These are phyloP conservation scores for Dromaius novaehollandiae DNA, from an alignment of 2,113 vertebrate genomes.

Conservation along the genomic window DNA sequence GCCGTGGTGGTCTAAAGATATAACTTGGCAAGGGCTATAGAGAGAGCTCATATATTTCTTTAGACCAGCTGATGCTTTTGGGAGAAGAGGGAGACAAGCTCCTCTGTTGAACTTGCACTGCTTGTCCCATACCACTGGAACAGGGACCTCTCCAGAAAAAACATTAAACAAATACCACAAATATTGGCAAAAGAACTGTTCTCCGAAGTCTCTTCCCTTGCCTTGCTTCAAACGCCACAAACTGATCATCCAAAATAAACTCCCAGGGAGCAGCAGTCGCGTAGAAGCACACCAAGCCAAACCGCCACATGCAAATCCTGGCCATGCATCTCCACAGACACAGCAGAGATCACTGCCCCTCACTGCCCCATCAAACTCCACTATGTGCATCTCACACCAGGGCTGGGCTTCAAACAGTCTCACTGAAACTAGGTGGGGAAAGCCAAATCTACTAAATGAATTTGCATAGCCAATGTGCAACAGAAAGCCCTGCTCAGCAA, in stretches of 20 bases:
- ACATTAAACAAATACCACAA: not conserved
- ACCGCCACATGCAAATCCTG: rapidly evolving
- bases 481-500: not conserved
- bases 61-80: not conserved
- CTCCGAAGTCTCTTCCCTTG: not conserved
- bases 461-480: not conserved
- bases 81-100: not conserved
- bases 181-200: not conserved
- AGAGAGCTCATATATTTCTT: not conserved
- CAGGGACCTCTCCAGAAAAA: not conserved
- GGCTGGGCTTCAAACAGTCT: not conserved
- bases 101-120: not conserved
- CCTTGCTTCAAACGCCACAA: not conserved
- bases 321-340: not conserved
- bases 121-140: not conserved
- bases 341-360: rapidly evolving
- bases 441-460: not conserved
- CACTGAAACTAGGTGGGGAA: not conserved
- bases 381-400: not conserved
- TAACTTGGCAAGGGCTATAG: not conserved
- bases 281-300: rapidly evolving
- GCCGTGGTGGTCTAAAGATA: not conserved
- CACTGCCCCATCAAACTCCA: rapidly evolving
- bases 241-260: not conserved
- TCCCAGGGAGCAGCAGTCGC: not conserved